Percentiles rank a stretch among this genome's conserved stretches.
Evolutionary conservation across 2,888 invertebrate species (phyloP).

Genomic region (Meteorus cinctellus): DNA sequence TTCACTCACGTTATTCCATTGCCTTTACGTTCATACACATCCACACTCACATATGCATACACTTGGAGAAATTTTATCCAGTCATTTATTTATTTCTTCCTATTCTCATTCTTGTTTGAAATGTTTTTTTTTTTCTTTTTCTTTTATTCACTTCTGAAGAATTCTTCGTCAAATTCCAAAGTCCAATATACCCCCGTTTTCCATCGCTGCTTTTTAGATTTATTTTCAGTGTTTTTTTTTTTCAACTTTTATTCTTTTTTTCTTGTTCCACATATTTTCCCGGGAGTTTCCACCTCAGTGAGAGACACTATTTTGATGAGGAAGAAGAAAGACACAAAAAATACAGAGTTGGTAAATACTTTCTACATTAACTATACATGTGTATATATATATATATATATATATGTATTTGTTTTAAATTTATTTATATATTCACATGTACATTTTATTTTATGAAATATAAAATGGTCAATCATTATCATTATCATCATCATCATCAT

Average conservation of each 20-base stretch:
- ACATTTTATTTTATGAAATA: conserved; percentile 6
- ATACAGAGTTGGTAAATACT: conserved; percentile 2
- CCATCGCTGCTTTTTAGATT: no score
- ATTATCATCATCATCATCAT: conserved; percentile 12
- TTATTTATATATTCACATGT: neutral
- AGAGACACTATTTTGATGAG: conserved; percentile 6
- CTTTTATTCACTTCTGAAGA: conserved; percentile 9
- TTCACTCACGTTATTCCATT: conserved; percentile 3
- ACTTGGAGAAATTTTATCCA: neutral
- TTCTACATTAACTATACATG: neutral
- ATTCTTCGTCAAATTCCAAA: no score
- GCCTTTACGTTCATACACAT: neutral
- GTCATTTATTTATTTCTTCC: conserved; percentile 35
- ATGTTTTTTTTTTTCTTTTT: conserved; percentile 13
- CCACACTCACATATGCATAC: neutral
- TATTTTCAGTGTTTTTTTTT: neutral
- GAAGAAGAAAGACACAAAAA: conserved; percentile 17
- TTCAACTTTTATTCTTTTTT: conserved; percentile 13
- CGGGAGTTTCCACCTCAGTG: neutral
- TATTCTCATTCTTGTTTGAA: conserved; percentile 4
- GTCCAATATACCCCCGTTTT: no score
- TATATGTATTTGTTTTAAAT: neutral
- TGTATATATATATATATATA: neutral
- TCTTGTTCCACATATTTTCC: neutral
- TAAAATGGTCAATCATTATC: conserved; percentile 23